Conservation (phyloP, 2,888 invertebrate species). For the Cheilosia scutellata region DNA sequence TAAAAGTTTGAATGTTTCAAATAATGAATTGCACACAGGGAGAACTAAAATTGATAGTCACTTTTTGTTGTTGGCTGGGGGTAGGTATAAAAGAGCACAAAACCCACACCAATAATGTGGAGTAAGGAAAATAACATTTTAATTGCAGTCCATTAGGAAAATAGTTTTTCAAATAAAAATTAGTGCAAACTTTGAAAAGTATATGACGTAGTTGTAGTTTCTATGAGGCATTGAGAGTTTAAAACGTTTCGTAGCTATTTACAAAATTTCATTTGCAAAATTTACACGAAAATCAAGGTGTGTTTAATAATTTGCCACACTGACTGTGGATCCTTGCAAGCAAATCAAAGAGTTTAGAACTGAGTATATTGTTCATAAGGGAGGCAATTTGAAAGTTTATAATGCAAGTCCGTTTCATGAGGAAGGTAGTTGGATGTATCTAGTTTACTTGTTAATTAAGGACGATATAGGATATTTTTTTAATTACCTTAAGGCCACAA, state of each 20-base stretch:
- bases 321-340: too few species aligned
- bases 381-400: too few species aligned
- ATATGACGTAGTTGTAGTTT: neutral
- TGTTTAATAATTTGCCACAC: neutral
- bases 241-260: neutral
- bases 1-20: constrained; percentile 50
- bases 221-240: neutral
- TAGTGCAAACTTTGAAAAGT: neutral
- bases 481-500: too few species aligned
- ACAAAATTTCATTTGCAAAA: neutral
- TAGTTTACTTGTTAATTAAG: too few species aligned
- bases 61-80: neutral
- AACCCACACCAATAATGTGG: neutral
- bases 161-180: neutral
- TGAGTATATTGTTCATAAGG: too few species aligned
- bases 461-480: too few species aligned
- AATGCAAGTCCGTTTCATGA: too few species aligned
- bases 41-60: neutral
- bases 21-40: neutral
- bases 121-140: neutral
- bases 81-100: neutral
- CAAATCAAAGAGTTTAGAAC: too few species aligned
- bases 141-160: constrained; percentile 3
- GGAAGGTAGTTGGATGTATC: too few species aligned
- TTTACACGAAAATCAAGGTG: neutral